These are phyloP conservation scores for Willowsia nigromaculata DNA, from an alignment of 2,888 invertebrate genomes.

Conservation along the genomic window DNA sequence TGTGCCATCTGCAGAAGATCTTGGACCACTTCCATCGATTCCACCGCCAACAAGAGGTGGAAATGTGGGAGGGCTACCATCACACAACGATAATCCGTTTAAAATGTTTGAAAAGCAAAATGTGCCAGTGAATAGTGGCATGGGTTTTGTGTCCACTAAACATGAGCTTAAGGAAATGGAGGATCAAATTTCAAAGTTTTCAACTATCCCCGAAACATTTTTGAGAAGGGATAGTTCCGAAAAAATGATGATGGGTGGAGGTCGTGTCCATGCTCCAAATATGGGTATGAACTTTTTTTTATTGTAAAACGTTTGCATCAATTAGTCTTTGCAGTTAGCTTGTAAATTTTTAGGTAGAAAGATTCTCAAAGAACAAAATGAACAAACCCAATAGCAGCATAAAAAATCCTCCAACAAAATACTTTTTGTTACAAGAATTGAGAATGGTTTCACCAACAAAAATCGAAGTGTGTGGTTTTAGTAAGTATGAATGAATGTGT, in stretches of 20 bases:
- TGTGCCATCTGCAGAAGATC: conserved; percentile 54
- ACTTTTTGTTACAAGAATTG: too few relatives aligned
- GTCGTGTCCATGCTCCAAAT: conserved; percentile 25
- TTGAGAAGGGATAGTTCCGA: conserved; percentile 52
- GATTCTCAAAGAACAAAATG: too few relatives aligned
- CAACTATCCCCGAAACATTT: conserved; percentile 35
- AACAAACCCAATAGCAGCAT: too few relatives aligned
- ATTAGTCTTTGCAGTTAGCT: too few relatives aligned
- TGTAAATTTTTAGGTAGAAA: too few relatives aligned
- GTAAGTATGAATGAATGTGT: not conserved
- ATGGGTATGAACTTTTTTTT: too few relatives aligned
- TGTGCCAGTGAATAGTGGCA: not conserved
- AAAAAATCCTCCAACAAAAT: too few relatives aligned
- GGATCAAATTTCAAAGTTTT: conserved; percentile 54
- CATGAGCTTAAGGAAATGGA: conserved; percentile 51
- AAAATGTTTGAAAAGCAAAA: conserved; percentile 56
- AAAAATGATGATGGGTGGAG: not conserved
- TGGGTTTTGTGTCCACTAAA: conserved; percentile 62
- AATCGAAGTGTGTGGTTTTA: too few relatives aligned
- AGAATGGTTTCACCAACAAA: too few relatives aligned
- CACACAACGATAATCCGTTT: conserved; percentile 61
- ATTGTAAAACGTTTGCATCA: not conserved
- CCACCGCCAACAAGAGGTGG: not conserved
- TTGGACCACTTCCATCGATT: conserved; percentile 8
- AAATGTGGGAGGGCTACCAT: not conserved